Evolutionary conservation across 2,888 invertebrate genomes (phyloP).

Genomic region (Lasioglossum marginatum): DNA sequence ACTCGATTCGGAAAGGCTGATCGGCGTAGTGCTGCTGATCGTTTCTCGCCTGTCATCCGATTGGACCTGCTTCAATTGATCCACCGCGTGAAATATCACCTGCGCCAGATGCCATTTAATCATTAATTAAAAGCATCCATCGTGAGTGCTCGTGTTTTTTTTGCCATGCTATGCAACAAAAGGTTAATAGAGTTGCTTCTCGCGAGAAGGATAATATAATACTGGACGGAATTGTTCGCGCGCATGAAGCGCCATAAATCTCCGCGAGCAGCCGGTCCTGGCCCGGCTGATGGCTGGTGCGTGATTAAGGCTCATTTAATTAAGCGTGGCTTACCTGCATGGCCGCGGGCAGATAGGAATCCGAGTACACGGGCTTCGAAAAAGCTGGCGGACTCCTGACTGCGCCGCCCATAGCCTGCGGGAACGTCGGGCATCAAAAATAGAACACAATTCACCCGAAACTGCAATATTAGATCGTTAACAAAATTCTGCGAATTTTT

Average conservation of each 20-base stretch:
- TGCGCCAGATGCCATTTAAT: slow-evolving; percentile 30
- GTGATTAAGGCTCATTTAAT: slow-evolving; percentile 30
- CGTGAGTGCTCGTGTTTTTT: not conserved
- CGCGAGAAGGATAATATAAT: not conserved
- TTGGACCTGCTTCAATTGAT: slow-evolving; percentile 76
- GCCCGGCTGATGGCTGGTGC: not conserved
- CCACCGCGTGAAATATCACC: slow-evolving; percentile 81
- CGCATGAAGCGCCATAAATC: slow-evolving; percentile 1
- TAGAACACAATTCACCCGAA: not conserved
- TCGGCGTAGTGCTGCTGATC: slow-evolving; percentile 32
- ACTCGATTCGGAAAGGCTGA: slow-evolving; percentile 45
- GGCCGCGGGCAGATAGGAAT: slow-evolving; percentile 88
- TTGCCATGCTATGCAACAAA: not conserved
- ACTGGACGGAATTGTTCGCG: not conserved
- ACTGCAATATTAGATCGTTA: not conserved
- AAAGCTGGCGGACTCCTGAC: slow-evolving; percentile 77
- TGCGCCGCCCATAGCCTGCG: slow-evolving; percentile 69
- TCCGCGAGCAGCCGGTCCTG: not conserved
- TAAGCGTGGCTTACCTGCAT: slow-evolving; percentile 86
- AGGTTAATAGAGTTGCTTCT: not conserved
- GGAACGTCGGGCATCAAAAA: slow-evolving; percentile 48
- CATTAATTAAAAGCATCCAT: not conserved
- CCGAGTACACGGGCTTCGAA: slow-evolving; percentile 85
- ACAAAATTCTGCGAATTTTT: not conserved
- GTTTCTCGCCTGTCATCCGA: slow-evolving; percentile 67